Base-by-base conservation (phyloP, 2,797 vertebrate species). In the Tenualosa thibaudeaui region DNA sequence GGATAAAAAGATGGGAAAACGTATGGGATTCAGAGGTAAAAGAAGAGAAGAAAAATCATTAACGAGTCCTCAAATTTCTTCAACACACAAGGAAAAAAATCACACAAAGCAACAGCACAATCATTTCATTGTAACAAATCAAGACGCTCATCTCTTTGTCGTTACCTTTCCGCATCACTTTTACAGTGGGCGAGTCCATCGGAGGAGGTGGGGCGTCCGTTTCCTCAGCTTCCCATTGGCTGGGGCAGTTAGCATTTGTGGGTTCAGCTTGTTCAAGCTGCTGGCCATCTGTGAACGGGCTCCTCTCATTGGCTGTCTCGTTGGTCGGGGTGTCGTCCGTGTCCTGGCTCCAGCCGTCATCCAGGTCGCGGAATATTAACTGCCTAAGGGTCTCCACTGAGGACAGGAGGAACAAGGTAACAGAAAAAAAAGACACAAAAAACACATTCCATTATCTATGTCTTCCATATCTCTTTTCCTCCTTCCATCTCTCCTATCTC, bases 241-340 rank as follows among this genome's bases (percentile, higher is more conserved):
- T 81, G 1, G 12, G 88, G 88, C 60, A 87, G 26, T 31, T 13
- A 5, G 65, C 1, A 17, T 6, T 46, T 7, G 37, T 65, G 0
- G 90, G 87, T 82, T 93, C 94, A 81, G 87, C 31, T 1, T 89
- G 90, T 82, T 89, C 91, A 0, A 87, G 86, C 3, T 78, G 90
- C 56, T 82, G 88, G 1, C 86, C 53, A 0, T 92, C 91, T 0
- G 75, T 7, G 58, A 91, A 85, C 4, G 87, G 87, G 84, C 81
- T 90, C 53, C 84, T 91, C 19, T 91, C 92, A 17, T 92, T 90
- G 87, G 93, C 82, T 0, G 89, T 89, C 87, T 94, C 94, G 31
- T 95, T 95, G 86, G 95, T 96, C 88, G 95, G 94, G 0, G 95
- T 95, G 90, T 94, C 91, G 2, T 92, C 94, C 0, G 94, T 95